These are phyloP conservation scores for Clamator glandarius DNA, from an alignment of 2,797 vertebrate genomes.

Conservation along the genomic window DNA sequence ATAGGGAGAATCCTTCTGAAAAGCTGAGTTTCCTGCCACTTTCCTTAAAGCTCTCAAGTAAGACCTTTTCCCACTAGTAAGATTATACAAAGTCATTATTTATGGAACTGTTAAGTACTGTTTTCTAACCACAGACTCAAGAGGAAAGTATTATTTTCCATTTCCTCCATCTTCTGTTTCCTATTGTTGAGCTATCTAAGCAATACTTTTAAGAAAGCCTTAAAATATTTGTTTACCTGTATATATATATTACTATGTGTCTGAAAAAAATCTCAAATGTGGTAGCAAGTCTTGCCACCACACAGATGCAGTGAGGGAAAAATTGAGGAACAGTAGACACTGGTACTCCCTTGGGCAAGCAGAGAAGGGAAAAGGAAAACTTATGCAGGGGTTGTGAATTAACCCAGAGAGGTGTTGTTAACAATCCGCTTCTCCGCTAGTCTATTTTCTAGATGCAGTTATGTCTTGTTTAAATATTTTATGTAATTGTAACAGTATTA, in stretches of 20 bases:
- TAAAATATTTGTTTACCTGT: not conserved
- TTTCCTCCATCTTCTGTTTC: not conserved
- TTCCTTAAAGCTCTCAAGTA: not conserved
- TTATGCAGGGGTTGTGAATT: not conserved
- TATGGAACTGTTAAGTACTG: not conserved
- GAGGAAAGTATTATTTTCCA: not conserved
- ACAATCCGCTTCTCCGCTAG: not conserved
- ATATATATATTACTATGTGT: not conserved
- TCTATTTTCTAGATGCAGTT: not conserved
- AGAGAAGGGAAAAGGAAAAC: not conserved
- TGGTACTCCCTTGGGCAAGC: not conserved
- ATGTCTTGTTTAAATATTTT: not conserved
- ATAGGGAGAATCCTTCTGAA: not conserved
- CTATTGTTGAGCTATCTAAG: not conserved
- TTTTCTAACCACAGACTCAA: not conserved
- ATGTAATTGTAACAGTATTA: not conserved
- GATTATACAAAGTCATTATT: conserved; percentile 19
- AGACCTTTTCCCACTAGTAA: not conserved
- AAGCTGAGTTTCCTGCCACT: not conserved
- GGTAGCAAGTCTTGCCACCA: not conserved
- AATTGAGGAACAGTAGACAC: not conserved
- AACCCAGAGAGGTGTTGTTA: not conserved
- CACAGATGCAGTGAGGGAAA: not conserved
- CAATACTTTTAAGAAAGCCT: not conserved
- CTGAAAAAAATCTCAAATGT: not conserved